Evolutionary conservation across 2,113 vertebrate species (phyloP).

Genomic region (Chionomys nivalis): DNA sequence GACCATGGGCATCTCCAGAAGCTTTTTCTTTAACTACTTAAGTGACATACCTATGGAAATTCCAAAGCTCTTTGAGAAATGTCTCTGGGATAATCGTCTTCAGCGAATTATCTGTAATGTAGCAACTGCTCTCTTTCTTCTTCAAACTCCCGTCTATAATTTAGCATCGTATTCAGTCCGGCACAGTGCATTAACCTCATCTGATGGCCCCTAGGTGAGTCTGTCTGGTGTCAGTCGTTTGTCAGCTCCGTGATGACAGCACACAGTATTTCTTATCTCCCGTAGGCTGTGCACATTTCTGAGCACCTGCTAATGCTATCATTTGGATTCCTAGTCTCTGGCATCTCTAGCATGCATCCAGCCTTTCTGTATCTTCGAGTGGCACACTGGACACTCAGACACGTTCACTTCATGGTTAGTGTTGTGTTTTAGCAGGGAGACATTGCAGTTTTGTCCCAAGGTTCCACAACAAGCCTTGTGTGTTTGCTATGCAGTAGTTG

Average conservation of each 20-base stretch:
- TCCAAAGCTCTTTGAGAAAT: background rate
- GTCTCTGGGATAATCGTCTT: constrained; percentile 13
- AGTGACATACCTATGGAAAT: background rate
- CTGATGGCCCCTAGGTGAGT: background rate
- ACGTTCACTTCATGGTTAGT: background rate
- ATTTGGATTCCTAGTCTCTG: background rate
- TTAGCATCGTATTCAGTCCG: background rate
- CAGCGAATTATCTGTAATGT: background rate
- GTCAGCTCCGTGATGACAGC: background rate
- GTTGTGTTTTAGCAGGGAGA: background rate
- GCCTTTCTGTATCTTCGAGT: background rate
- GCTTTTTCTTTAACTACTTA: background rate
- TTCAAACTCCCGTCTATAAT: background rate
- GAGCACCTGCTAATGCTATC: background rate
- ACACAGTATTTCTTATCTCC: background rate
- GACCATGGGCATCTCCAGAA: background rate
- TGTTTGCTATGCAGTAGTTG: background rate
- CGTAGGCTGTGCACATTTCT: background rate
- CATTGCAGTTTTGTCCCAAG: background rate
- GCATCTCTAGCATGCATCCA: background rate
- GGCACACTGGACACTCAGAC: background rate
- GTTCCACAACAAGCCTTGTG: background rate
- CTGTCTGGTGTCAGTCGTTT: background rate
- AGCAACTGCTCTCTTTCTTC: background rate
- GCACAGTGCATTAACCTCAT: background rate